These are phyloP conservation scores for Dioctria linearis DNA, from an alignment of 2,888 invertebrate genomes.

Conservation along the genomic window DNA sequence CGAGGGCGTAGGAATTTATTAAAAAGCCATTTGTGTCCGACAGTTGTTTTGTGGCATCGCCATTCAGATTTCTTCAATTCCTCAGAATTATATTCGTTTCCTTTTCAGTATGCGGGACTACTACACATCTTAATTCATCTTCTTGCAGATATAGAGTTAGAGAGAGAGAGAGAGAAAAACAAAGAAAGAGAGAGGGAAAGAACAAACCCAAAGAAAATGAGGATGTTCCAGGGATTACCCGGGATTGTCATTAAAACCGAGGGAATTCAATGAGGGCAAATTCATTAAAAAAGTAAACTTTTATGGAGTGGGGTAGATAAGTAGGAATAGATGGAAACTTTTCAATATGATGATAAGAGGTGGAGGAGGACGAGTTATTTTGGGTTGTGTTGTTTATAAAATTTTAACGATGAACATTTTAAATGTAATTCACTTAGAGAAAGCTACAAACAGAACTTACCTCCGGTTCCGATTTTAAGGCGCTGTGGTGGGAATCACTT, in stretches of 20 bases:
- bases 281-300: slow-evolving; percentile 10
- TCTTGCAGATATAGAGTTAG: neutral
- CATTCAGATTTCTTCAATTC: slow-evolving; percentile 21
- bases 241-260: slow-evolving; percentile 48
- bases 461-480: slow-evolving; percentile 83
- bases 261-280: slow-evolving; percentile 24
- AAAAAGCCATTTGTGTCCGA: slow-evolving; percentile 46
- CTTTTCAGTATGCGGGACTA: neutral
- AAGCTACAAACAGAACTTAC: slow-evolving; percentile 71
- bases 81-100: neutral
- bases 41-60: slow-evolving; percentile 28
- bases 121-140: slow-evolving; percentile 26
- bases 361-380: slow-evolving; percentile 28
- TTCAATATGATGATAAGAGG: neutral
- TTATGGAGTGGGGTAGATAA: slow-evolving; percentile 1
- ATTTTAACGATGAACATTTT: slow-evolving; percentile 35
- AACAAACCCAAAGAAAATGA: slow-evolving; percentile 1
- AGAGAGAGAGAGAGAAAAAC: neutral
- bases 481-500: slow-evolving; percentile 84
- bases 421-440: slow-evolving; percentile 19
- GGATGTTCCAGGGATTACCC: slow-evolving; percentile 35
- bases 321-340: neutral
- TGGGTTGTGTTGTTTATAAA: slow-evolving; percentile 27
- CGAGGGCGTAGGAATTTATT: slow-evolving; percentile 30
- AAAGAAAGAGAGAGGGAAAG: neutral